Percentiles rank a stretch among this genome's conserved stretches.
Conservation (phyloP, 2,797 vertebrate genomes). For the Chromis chromis region DNA sequence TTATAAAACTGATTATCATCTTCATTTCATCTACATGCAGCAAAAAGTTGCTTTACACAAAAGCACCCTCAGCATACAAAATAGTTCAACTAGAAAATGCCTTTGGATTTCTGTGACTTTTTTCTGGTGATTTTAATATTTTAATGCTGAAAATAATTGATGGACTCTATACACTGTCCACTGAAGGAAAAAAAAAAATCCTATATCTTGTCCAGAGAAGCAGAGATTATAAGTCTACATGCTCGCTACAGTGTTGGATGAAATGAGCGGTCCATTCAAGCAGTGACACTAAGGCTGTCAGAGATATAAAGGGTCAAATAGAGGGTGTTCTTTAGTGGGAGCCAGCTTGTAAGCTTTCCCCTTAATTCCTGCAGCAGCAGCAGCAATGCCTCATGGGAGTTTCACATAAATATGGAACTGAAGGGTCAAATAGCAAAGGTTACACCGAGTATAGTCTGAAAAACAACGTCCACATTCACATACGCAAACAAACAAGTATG, state of each 20-base stretch:
- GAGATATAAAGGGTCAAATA: slow-evolving; percentile 57
- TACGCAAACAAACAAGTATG: slow-evolving; percentile 49
- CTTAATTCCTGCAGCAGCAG: slow-evolving; percentile 40
- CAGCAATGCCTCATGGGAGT: slow-evolving; percentile 44
- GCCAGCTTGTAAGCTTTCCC: slow-evolving; percentile 42
- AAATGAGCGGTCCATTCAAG: slow-evolving; percentile 47
- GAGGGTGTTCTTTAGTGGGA: slow-evolving; percentile 46
- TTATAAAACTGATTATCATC: background rate
- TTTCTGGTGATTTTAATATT: background rate
- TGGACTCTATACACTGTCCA: background rate
- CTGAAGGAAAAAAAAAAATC: slow-evolving; percentile 8
- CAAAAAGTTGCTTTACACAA: background rate
- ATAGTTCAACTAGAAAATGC: background rate
- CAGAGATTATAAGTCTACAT: slow-evolving; percentile 28
- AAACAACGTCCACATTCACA: slow-evolving; percentile 42
- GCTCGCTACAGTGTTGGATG: slow-evolving; percentile 17
- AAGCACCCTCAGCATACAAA: no score
- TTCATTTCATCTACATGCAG: background rate
- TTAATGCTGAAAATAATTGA: background rate
- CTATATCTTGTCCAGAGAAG: slow-evolving; percentile 10
- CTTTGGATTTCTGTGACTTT: background rate
- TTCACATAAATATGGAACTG: slow-evolving; percentile 31
- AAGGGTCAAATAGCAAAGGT: slow-evolving; percentile 59
- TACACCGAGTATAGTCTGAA: slow-evolving; percentile 45
- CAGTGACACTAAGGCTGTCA: slow-evolving; percentile 31